Evolutionary conservation across 2,888 invertebrate species (phyloP).

Genomic region (Chelonus formosanus): DNA sequence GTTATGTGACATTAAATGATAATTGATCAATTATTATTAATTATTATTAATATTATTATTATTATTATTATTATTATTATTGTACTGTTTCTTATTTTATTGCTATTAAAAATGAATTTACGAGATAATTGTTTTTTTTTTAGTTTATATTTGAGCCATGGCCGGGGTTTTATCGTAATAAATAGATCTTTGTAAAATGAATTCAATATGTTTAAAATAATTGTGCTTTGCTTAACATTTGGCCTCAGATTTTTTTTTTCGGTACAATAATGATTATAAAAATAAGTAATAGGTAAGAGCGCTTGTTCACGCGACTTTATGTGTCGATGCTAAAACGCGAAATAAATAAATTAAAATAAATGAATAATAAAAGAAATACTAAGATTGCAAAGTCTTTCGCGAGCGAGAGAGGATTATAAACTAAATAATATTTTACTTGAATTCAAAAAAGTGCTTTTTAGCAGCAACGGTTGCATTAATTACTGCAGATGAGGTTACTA

Average conservation of each 20-base stretch:
- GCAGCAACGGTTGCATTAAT: constrained; percentile 25
- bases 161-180: constrained; percentile 15
- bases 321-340: constrained; percentile 8
- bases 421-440: constrained; percentile 20
- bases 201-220: constrained; percentile 6
- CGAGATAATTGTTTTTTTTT: constrained; percentile 37
- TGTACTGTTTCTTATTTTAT: constrained; percentile 64
- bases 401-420: background rate
- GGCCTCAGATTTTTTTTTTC: constrained; percentile 27
- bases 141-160: constrained; percentile 30
- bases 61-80: constrained; percentile 57
- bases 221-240: constrained; percentile 27
- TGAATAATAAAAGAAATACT: constrained; percentile 19
- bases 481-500: constrained; percentile 17
- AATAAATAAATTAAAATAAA: constrained; percentile 1
- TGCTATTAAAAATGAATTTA: constrained; percentile 62
- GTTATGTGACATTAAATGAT: no score
- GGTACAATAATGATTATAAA: constrained; percentile 4
- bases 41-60: constrained; percentile 59
- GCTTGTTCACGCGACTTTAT: constrained; percentile 29
- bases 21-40: constrained; percentile 39
- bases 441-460: constrained; percentile 27
- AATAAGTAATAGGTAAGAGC: constrained; percentile 27
- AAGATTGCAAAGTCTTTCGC: constrained; percentile 9
- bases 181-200: background rate